These are phyloP conservation scores for Orbicella faveolata DNA, from an alignment of 64 coral and sea anemone genomes.

Conservation along the genomic window DNA sequence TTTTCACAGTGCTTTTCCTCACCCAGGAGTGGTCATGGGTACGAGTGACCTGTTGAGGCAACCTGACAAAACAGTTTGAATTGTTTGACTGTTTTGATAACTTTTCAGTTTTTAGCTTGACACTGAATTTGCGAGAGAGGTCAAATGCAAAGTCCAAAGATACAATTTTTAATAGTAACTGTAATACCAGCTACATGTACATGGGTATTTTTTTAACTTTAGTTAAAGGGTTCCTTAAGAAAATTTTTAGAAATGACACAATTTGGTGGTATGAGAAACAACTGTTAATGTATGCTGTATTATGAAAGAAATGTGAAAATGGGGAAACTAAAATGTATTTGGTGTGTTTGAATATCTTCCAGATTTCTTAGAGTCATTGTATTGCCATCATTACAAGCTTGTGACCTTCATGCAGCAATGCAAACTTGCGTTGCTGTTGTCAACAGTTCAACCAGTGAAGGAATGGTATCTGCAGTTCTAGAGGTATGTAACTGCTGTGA, in stretches of 20 bases:
- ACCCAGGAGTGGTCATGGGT: too few relatives aligned
- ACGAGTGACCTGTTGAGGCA: not conserved
- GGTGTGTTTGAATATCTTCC: not conserved
- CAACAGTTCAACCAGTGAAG: constrained; percentile 92
- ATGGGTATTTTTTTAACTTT: too few relatives aligned
- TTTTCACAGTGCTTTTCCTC: too few relatives aligned
- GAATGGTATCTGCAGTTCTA: constrained; percentile 86
- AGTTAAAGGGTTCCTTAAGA: too few relatives aligned
- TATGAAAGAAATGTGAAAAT: too few relatives aligned
- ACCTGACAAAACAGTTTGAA: not conserved
- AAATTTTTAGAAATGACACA: too few relatives aligned
- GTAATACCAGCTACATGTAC: too few relatives aligned
- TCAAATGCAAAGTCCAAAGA: constrained; percentile 50
- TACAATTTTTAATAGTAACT: not conserved
- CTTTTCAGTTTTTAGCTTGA: constrained; percentile 48
- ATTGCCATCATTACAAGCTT: constrained; percentile 53
- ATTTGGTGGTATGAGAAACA: too few relatives aligned
- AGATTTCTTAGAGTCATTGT: constrained; percentile 75
- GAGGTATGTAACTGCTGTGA: constrained; percentile 39
- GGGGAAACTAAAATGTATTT: not conserved
- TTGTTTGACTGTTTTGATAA: not conserved
- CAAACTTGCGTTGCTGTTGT: constrained; percentile 72
- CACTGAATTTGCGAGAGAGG: constrained; percentile 43
- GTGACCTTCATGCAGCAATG: constrained; percentile 77
- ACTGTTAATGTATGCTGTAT: too few relatives aligned